phyloP scores from a whole-genome alignment of 1,140 invertebrate genomes.

The Drosophila cardini region DNA sequence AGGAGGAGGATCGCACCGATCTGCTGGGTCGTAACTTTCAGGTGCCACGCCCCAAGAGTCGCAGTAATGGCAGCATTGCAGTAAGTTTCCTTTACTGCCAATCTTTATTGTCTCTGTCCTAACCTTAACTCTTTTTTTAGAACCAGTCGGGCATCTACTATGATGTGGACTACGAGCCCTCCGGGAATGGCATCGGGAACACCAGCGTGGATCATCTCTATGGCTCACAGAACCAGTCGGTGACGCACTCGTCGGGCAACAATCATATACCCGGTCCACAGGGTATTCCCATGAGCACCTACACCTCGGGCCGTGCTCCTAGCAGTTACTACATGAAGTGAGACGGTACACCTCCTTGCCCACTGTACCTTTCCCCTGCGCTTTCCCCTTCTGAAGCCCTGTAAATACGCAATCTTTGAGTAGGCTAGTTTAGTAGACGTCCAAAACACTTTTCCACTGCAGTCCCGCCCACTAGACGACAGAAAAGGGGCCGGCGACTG shows the following conservation, averaged over 20 bases:
- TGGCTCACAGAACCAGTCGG: slow-evolving; percentile 78
- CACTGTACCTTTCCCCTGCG: neutral
- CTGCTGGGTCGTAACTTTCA: slow-evolving; percentile 88
- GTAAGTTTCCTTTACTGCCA: slow-evolving; percentile 84
- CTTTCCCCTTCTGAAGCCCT: slow-evolving; percentile 34
- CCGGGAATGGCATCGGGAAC: slow-evolving; percentile 85
- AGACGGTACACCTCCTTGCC: neutral
- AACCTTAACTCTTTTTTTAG: slow-evolving; percentile 79
- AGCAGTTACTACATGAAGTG: slow-evolving; percentile 84
- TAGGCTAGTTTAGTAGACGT: slow-evolving; percentile 33
- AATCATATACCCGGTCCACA: slow-evolving; percentile 86
- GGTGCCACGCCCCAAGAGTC: slow-evolving; percentile 92
- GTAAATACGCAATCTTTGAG: slow-evolving; percentile 65
- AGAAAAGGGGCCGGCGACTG: slow-evolving; percentile 46
- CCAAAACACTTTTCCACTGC: slow-evolving; percentile 78
- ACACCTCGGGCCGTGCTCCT: slow-evolving; percentile 86
- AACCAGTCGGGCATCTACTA: slow-evolving; percentile 95
- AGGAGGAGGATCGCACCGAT: slow-evolving; percentile 90
- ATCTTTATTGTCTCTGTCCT: too few species aligned
- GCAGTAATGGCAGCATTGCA: slow-evolving; percentile 89
- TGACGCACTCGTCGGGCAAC: slow-evolving; percentile 71
- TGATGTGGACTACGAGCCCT: slow-evolving; percentile 93
- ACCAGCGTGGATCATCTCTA: slow-evolving; percentile 78
- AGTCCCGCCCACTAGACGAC: slow-evolving; percentile 31
- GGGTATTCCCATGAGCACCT: slow-evolving; percentile 90